Conservation (phyloP, 2,888 invertebrate genomes). For the Mesorhabditis belari region DNA sequence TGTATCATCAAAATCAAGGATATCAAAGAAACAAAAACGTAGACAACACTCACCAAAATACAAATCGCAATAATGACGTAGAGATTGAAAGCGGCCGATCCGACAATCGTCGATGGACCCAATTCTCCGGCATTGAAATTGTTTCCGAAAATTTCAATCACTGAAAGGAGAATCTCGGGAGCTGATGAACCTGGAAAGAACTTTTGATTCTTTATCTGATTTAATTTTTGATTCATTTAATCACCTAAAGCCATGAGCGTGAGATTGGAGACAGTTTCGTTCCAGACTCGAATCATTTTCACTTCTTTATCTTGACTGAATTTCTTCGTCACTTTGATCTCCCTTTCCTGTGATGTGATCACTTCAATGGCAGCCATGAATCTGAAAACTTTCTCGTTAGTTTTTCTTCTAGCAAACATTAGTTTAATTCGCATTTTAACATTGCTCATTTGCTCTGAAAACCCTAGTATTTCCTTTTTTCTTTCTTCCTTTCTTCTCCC, state of each 20-base stretch:
- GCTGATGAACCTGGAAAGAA: constrained; percentile 73
- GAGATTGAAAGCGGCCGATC: constrained; percentile 94
- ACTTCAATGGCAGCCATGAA: constrained; percentile 99
- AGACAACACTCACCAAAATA: constrained; percentile 57
- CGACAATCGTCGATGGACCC: constrained; percentile 74
- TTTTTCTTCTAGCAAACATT: too few species aligned
- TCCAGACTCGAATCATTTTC: constrained; percentile 80
- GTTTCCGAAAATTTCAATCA: constrained; percentile 94
- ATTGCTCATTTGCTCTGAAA: too few species aligned
- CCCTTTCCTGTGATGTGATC: constrained; percentile 92
- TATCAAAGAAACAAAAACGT: too few species aligned
- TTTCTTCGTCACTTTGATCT: constrained; percentile 75
- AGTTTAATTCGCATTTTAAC: too few species aligned
- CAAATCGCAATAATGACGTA: constrained; percentile 95
- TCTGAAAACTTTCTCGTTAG: too few species aligned
- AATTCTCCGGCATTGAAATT: constrained; percentile 73
- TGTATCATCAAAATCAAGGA: too few species aligned
- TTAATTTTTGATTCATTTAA: background rate
- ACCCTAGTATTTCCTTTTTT: too few species aligned
- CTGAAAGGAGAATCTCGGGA: constrained; percentile 90
- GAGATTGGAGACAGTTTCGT: constrained; percentile 95
- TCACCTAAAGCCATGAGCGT: constrained; percentile 87
- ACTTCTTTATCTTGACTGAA: constrained; percentile 41
- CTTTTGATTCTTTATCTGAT: background rate
- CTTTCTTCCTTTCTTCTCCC: background rate